Conservation (phyloP, 2,797 vertebrate species). For the Helarctos malayanus region DNA sequence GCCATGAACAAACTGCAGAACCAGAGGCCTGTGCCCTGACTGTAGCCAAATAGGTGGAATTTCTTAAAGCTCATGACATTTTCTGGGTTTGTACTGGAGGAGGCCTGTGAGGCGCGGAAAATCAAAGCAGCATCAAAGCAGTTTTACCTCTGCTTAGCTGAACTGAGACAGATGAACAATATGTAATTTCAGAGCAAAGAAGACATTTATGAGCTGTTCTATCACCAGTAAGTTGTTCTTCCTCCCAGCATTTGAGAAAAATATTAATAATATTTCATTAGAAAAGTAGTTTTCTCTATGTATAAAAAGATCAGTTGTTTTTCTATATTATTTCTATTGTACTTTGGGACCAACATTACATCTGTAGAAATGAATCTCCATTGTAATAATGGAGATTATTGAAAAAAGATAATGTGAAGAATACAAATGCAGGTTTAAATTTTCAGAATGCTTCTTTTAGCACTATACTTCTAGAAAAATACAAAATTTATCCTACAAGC, state of each 20-base stretch:
- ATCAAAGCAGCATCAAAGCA: neutral
- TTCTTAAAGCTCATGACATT: neutral
- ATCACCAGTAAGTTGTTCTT: slow-evolving; percentile 36
- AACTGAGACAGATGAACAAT: slow-evolving; percentile 42
- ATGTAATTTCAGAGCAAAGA: slow-evolving; percentile 16
- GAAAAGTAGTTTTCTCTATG: slow-evolving; percentile 5
- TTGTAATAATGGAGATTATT: slow-evolving; percentile 47
- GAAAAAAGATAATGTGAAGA: neutral
- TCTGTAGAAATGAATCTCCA: slow-evolving; percentile 25
- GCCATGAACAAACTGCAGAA: neutral
- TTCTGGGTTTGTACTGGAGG: neutral
- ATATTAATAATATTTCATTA: slow-evolving; percentile 63
- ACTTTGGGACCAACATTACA: slow-evolving; percentile 6
- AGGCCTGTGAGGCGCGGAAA: neutral
- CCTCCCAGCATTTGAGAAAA: slow-evolving; percentile 29
- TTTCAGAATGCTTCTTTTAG: neutral
- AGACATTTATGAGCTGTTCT: slow-evolving; percentile 1
- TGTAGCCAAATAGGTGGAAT: neutral
- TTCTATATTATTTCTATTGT: neutral
- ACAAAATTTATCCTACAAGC: neutral
- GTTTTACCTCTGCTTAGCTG: neutral
- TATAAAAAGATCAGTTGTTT: slow-evolving; percentile 46
- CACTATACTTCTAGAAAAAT: neutral
- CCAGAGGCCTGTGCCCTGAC: neutral
- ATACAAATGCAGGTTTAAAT: neutral